Conservation (phyloP, 2,113 vertebrate species). For the Australoheros scitulus region DNA sequence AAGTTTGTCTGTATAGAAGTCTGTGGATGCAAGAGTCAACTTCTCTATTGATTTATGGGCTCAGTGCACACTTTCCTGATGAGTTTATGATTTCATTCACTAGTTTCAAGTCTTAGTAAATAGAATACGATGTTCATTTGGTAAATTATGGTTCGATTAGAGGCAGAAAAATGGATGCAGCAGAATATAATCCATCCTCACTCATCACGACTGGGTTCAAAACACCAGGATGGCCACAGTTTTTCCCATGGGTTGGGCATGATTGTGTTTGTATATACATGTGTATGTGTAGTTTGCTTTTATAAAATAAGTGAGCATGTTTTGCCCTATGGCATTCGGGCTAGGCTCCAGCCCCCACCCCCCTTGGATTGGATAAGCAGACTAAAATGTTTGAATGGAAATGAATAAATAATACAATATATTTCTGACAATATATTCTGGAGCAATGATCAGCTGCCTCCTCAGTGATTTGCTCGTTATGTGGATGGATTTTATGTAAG, state of each 20-base stretch:
- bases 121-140: background rate
- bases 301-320: background rate
- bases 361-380: too few relatives aligned
- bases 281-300: background rate
- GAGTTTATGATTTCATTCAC: background rate
- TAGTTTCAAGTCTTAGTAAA: background rate
- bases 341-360: too few relatives aligned
- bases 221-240: background rate
- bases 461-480: background rate
- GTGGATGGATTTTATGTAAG: background rate
- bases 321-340: too few relatives aligned
- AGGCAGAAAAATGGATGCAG: background rate
- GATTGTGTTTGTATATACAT: background rate
- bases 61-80: background rate
- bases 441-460: background rate
- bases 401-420: background rate
- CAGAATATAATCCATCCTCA: background rate
- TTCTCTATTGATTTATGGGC: background rate
- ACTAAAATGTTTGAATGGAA: too few relatives aligned
- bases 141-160: background rate
- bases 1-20: background rate
- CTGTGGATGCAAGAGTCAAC: background rate
- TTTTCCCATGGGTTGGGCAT: background rate
- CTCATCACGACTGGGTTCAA: background rate
- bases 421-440: background rate